Evolutionary conservation across 2,113 vertebrate species (phyloP).

Genomic region (Tapirus terrestris): DNA sequence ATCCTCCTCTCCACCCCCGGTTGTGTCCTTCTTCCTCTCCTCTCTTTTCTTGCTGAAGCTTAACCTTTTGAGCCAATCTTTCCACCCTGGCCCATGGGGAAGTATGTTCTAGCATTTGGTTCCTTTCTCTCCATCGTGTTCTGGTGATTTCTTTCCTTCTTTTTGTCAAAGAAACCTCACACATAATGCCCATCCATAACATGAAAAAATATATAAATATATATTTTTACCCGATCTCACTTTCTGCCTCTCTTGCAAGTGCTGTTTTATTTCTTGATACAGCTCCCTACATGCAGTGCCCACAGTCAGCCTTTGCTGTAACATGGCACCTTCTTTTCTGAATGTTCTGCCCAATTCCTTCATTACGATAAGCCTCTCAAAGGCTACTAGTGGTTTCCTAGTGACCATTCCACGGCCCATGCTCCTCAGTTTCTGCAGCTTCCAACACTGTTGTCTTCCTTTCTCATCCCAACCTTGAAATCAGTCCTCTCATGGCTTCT

Average conservation of each 20-base stretch:
- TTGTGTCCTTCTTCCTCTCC: not conserved
- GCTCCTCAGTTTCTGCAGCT: not conserved
- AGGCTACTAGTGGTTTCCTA: not conserved
- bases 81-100: not conserved
- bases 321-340: not conserved
- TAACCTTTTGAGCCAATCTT: not conserved
- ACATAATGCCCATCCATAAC: not conserved
- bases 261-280: not conserved
- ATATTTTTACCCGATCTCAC: not conserved
- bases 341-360: not conserved
- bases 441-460: not conserved
- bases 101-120: not conserved
- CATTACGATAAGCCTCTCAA: not conserved
- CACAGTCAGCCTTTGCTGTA: not conserved
- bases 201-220: no score
- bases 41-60: not conserved
- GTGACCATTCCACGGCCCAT: no score
- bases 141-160: not conserved
- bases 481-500: not conserved
- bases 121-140: not conserved
- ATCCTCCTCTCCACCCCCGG: rapidly evolving
- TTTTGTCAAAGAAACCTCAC: not conserved
- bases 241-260: not conserved
- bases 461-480: not conserved
- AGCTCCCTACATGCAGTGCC: rapidly evolving